Evolutionary conservation across 2,797 vertebrate species (phyloP).

Genomic region (Anabacerthia variegaticeps): DNA sequence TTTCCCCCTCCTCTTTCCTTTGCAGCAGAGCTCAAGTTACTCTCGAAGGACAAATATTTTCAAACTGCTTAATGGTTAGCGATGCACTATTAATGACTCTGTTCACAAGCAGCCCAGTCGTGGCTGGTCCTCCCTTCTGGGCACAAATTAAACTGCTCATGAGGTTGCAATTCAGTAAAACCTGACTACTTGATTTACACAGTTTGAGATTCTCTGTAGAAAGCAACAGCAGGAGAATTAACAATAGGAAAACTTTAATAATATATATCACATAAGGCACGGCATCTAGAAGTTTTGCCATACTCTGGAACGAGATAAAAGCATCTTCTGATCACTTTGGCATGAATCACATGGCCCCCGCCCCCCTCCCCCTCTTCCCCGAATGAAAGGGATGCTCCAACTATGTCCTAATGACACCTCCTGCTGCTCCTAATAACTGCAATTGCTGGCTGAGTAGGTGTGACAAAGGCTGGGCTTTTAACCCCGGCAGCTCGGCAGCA

Average conservation of each 20-base stretch:
- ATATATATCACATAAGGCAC: background rate
- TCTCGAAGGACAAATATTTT: constrained; percentile 37
- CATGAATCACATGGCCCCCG: background rate
- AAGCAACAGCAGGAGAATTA: background rate
- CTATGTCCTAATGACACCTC: background rate
- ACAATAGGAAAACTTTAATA: background rate
- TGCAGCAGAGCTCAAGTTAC: background rate
- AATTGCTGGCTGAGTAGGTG: background rate
- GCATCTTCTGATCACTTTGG: background rate
- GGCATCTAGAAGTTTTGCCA: background rate
- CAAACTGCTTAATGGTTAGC: background rate
- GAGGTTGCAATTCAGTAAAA: background rate
- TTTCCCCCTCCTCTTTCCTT: fast-evolving
- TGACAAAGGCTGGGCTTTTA: background rate
- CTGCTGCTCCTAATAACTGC: background rate
- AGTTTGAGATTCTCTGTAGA: background rate
- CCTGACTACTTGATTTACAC: background rate
- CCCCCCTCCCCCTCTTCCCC: background rate
- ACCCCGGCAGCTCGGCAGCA: background rate
- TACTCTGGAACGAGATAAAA: background rate
- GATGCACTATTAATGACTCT: background rate
- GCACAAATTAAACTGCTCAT: background rate
- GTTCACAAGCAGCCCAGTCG: background rate
- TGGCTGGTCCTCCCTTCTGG: background rate
- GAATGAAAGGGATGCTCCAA: background rate